Conservation (phyloP, 2,113 vertebrate genomes). For the Rhabdornis inornatus region DNA sequence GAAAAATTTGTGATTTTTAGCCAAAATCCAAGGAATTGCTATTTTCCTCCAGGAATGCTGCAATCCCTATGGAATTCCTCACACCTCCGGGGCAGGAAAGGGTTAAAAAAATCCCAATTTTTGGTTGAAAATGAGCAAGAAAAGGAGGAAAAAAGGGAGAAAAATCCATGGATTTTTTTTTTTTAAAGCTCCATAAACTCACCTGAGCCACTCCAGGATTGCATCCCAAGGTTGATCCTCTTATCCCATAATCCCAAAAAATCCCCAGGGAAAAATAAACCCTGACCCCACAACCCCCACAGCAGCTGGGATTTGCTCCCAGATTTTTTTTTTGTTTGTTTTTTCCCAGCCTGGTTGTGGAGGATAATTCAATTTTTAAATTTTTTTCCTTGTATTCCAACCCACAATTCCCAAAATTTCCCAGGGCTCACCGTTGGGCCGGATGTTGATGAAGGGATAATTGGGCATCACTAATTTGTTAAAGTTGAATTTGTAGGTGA, state of each 20-base stretch:
- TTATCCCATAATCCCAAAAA: not conserved
- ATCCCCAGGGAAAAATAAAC: not conserved
- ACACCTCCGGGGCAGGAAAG: fast-evolving
- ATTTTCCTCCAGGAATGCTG: not conserved
- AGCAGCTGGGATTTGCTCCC: not conserved
- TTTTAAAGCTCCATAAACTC: not conserved
- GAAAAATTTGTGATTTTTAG: not conserved
- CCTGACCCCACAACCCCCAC: not conserved
- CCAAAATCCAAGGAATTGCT: not conserved
- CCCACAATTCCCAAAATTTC: not conserved
- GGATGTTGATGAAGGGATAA: constrained; percentile 78
- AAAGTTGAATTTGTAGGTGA: constrained; percentile 84
- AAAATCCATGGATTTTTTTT: not conserved
- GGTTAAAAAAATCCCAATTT: not conserved
- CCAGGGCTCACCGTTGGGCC: constrained; percentile 67
- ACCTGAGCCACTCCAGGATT: not conserved
- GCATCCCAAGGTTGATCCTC: not conserved
- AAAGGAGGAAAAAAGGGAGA: not conserved
- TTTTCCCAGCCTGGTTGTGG: not conserved
- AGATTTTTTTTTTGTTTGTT: too few species aligned
- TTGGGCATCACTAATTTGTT: constrained; percentile 82
- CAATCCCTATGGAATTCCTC: not conserved
- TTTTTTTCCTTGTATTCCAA: too few species aligned
- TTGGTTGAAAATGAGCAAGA: not conserved
- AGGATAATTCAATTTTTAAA: not conserved